Percentiles rank a stretch among this genome's conserved stretches.
These are phyloP conservation scores for Synergus gifuensis DNA, from an alignment of 2,888 invertebrate genomes.

Conservation along the genomic window DNA sequence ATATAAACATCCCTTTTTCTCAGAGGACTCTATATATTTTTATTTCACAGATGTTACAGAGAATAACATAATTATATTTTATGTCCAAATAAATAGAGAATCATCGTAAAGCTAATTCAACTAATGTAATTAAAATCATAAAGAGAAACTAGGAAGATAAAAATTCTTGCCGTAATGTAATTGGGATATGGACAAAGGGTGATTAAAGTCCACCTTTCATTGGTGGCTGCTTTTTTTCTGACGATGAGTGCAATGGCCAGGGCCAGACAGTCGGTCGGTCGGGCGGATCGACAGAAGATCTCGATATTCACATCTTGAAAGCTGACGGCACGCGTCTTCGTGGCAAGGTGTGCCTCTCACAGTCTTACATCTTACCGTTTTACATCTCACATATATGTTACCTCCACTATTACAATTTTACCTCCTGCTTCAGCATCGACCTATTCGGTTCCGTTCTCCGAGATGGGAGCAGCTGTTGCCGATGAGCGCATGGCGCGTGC, in stretches of 20 bases:
- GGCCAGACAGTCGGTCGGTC: constrained; percentile 57
- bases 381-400: background rate
- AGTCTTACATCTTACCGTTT: constrained; percentile 45
- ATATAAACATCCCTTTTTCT: too few species aligned
- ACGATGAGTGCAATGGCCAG: constrained; percentile 65
- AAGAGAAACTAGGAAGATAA: constrained; percentile 3
- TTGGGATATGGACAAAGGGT: constrained; percentile 43
- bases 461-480: constrained; percentile 73
- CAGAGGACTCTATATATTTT: background rate
- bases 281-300: constrained; percentile 60
- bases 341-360: constrained; percentile 68
- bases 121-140: constrained; percentile 20
- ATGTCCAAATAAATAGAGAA: background rate
- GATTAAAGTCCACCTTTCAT: constrained; percentile 58
- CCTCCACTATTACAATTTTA: constrained; percentile 3
- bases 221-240: constrained; percentile 49
- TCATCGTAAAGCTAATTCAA: background rate
- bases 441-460: constrained; percentile 56
- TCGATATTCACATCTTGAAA: constrained; percentile 69
- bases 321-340: constrained; percentile 70
- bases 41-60: background rate
- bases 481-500: constrained; percentile 75
- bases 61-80: background rate
- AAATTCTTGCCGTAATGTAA: constrained; percentile 1
- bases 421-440: constrained; percentile 62